Evolutionary conservation across 2,888 invertebrate genomes (phyloP).

Genomic region (Nipponacmea schrenckii): DNA sequence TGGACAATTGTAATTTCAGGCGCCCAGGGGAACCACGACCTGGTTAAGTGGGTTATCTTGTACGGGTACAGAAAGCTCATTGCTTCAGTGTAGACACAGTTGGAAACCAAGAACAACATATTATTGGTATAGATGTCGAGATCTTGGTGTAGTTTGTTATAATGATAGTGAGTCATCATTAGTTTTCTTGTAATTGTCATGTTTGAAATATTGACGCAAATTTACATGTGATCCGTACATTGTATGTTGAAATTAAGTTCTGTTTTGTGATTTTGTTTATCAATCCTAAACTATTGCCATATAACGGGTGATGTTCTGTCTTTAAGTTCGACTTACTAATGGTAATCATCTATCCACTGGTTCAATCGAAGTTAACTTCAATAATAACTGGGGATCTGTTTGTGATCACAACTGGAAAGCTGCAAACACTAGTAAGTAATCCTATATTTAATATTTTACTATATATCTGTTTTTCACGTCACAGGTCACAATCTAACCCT

Average conservation of each 20-base stretch:
- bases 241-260: not conserved
- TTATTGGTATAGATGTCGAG: constrained; percentile 30
- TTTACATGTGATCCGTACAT: not conserved
- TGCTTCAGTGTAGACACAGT: constrained; percentile 73
- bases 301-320: not conserved
- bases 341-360: constrained; percentile 44
- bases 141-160: constrained; percentile 48
- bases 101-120: constrained; percentile 41
- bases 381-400: constrained; percentile 77
- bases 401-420: constrained; percentile 80
- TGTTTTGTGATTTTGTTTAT: too few relatives aligned
- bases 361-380: constrained; percentile 45
- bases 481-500: not conserved
- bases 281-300: too few relatives aligned
- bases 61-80: constrained; percentile 76
- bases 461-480: not conserved
- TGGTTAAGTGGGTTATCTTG: constrained; percentile 80
- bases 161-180: constrained; percentile 38
- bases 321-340: constrained; percentile 43
- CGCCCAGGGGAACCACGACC: constrained; percentile 7
- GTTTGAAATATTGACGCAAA: not conserved
- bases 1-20: too few relatives aligned
- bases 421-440: constrained; percentile 71
- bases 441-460: not conserved
- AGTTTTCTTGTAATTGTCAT: too few relatives aligned